Evolutionary conservation across 2,888 invertebrate species (phyloP).

Genomic region (Camptogramma bilineatum): DNA sequence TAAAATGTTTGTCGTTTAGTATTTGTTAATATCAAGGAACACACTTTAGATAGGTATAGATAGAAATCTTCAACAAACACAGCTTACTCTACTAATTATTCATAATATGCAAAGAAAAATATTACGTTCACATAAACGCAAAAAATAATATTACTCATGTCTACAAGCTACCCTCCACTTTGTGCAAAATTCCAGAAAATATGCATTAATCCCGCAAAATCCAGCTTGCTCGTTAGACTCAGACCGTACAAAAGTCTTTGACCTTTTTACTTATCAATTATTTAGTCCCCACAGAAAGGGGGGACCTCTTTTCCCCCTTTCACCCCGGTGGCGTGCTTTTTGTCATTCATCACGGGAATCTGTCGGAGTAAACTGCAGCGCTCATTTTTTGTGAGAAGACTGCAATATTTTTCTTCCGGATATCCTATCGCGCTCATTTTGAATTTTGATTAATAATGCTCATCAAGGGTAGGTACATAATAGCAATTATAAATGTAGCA

Average conservation of each 20-base stretch:
- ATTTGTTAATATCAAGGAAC: too few species aligned
- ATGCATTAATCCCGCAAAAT: slow-evolving; percentile 25
- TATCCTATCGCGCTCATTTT: not conserved
- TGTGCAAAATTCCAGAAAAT: slow-evolving; percentile 22
- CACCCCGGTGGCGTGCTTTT: slow-evolving; percentile 45
- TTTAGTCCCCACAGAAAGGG: slow-evolving; percentile 42
- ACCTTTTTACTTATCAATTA: slow-evolving; percentile 54
- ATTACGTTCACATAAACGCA: too few species aligned
- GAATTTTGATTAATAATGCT: too few species aligned
- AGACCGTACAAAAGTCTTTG: slow-evolving; percentile 45
- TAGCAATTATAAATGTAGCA: too few species aligned
- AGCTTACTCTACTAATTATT: too few species aligned
- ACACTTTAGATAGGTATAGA: too few species aligned
- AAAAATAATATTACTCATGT: not conserved
- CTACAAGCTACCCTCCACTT: not conserved
- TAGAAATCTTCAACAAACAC: too few species aligned
- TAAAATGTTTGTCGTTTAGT: too few species aligned
- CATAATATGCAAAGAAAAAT: too few species aligned
- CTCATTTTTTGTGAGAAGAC: slow-evolving; percentile 44
- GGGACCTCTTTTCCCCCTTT: slow-evolving; percentile 2
- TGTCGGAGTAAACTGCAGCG: slow-evolving; percentile 55
- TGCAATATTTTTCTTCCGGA: not conserved
- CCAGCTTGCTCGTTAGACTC: slow-evolving; percentile 19
- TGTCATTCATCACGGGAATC: slow-evolving; percentile 56
- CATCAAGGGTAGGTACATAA: too few species aligned